Conservation (phyloP, 2,888 invertebrate genomes). For the Cactoblastis cactorum region DNA sequence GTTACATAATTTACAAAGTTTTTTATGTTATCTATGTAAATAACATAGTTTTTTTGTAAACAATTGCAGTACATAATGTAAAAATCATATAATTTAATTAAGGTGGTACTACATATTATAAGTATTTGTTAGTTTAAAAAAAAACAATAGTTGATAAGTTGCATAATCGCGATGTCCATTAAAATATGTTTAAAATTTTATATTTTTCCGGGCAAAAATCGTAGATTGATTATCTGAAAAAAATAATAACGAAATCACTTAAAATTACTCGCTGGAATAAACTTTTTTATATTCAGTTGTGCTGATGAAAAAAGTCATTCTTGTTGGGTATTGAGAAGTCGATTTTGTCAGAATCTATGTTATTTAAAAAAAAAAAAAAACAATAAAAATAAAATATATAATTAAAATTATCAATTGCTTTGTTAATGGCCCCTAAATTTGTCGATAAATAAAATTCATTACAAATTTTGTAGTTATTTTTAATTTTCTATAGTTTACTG, state of each 20-base stretch:
- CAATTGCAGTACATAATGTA: neutral
- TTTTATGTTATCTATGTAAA: too few relatives aligned
- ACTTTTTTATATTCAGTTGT: slow-evolving; percentile 29
- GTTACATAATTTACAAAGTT: too few relatives aligned
- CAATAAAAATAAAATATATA: slow-evolving; percentile 12
- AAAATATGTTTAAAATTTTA: neutral
- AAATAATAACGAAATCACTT: slow-evolving; percentile 22
- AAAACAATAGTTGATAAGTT: neutral
- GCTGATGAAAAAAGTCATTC: slow-evolving; percentile 26
- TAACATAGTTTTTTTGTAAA: neutral
- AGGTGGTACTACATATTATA: slow-evolving; percentile 24
- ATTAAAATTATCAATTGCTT: slow-evolving; percentile 23
- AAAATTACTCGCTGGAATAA: slow-evolving; percentile 27
- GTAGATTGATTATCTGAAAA: neutral
- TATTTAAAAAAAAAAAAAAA: slow-evolving; percentile 15
- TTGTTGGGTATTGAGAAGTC: slow-evolving; percentile 29
- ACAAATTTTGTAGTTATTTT: slow-evolving; percentile 20
- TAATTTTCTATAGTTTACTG: slow-evolving; percentile 7
- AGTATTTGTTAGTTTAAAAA: slow-evolving; percentile 24
- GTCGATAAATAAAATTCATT: slow-evolving; percentile 25
- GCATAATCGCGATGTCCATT: neutral
- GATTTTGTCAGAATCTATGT: neutral
- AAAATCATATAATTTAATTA: slow-evolving; percentile 19
- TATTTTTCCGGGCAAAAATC: neutral
- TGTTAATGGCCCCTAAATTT: slow-evolving; percentile 27